phyloP scores from a whole-genome alignment of 2,888 invertebrate genomes.

The Conistra vaccinii region DNA sequence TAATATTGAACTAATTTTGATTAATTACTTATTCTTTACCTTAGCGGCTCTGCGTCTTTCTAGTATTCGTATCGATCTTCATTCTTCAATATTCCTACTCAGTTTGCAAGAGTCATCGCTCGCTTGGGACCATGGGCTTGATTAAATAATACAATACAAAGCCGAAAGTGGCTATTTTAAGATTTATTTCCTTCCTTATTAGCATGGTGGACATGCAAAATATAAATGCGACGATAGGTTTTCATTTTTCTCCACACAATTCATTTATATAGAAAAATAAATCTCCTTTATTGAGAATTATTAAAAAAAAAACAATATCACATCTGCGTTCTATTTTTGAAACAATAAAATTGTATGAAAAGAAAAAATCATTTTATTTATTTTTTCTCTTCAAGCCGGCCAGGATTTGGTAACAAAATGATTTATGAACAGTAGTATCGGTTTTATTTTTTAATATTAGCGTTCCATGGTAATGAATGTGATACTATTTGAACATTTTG shows the following conservation, averaged over 20 bases:
- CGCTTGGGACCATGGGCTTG: constrained; percentile 39
- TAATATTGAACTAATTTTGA: not conserved
- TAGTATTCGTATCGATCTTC: constrained; percentile 52
- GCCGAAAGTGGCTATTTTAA: constrained; percentile 12
- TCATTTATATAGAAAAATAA: not conserved
- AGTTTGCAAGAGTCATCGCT: constrained; percentile 51
- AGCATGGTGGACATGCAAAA: not conserved
- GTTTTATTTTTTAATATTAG: too few relatives aligned
- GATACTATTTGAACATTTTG: not conserved
- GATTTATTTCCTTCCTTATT: constrained; percentile 19
- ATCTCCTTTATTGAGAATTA: not conserved
- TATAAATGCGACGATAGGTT: not conserved
- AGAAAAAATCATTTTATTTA: not conserved
- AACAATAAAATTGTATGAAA: not conserved
- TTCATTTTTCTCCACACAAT: not conserved
- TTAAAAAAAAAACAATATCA: not conserved
- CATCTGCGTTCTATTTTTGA: constrained; percentile 24
- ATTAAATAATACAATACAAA: constrained; percentile 40
- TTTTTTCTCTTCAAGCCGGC: not conserved
- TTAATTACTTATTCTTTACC: not conserved
- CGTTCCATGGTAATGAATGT: not conserved
- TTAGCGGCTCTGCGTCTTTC: constrained; percentile 19
- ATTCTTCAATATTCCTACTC: constrained; percentile 41
- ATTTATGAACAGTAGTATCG: too few relatives aligned
- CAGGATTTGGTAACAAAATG: not conserved